Evolutionary conservation across 1,140 invertebrate genomes (phyloP), one percentile per base, ranked within the genome.

Genomic region (Atta cephalotes): DNA sequence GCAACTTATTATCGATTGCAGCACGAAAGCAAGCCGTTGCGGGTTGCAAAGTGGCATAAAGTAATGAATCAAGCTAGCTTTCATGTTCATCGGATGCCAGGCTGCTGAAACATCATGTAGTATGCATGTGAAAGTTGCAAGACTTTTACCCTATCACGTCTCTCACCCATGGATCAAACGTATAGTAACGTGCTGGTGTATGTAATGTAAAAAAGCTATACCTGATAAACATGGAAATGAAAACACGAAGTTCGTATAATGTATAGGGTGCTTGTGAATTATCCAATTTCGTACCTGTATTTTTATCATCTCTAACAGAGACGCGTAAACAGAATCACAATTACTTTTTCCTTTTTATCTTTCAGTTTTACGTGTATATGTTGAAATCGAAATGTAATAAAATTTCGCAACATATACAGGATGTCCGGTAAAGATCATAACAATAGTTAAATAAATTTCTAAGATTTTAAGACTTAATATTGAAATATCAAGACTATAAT

Each of bases 11-110:
- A 84, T 84, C 80, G 80, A 84, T 84, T 84, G 80, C 56, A 84
- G 80, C 80, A 84, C 80, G 80, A 84, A 84, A 74, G 80, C 80
- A 74, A 84, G 80, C 56, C 70, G 56, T 76, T 84, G 80, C 80
- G 80, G 39, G 80, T 84, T 84, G 39, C 70, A 82, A 82, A 82
- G 80, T 72, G 45, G 80, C 35, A 39, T 45, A 76, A 84, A 84
- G 80, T 84, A 84, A 84, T 84, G 80, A 76, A 84, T 84, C 80
- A 84, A 76, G 70, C 25, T 84, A 70, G 70, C 80, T 84, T 84
- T 84, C 80, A 84, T 84, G 80, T 84, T 76, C 80, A 84, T 84
- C 80, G 80, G 80, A 84, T 84, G 80, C 70, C 80, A 84, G 70
- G 9, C 45, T 84, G 80, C 28, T 84, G 80, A 84, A 84, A 84